Base-by-base conservation (phyloP, 2,888 invertebrate species). In the Ganaspis brasiliensis region DNA sequence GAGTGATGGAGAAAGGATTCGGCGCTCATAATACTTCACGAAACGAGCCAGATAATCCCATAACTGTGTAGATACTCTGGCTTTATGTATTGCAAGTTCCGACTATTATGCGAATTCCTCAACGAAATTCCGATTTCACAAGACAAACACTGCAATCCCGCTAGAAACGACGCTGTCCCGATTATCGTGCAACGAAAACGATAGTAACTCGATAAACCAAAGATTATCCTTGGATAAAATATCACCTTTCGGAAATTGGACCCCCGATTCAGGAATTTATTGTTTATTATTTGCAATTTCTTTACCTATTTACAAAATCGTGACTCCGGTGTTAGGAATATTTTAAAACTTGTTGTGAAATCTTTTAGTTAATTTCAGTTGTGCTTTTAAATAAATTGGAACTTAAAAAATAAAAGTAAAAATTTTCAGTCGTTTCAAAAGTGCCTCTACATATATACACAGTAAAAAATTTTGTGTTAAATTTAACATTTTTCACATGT, bases 71-170 rank as follows among this genome's bases (percentile, higher is more conserved):
- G 40, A 63, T 63, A 63, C 21, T 10, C 10, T 37, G 37, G 26
- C 26, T 12, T 56, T 56, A 12, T 55, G 9, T 56, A 56, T 56
- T 56, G 37, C 19, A 37, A 61, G 19, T 61, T 61, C 61, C 37
- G 61, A 63, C 40, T 14, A 16, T 63, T 37, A 63, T 63, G 63
- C 21, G 21, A 63, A 63, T 63, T 63, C 40, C 40, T 40, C 63
- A 16, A 63, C 40, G 21, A 63, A 63, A 63, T 63, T 63, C 63
- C 37, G 63, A 63, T 63, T 40, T 63, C 63, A 63, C 37, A 59
- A 63, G 63, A 63, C 63, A 63, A 52, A 19, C 6, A 63, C 37
- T 59, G 59, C 63, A 63, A 63, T 63, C 37, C 61, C 21, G 5
- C 1, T 21, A 2, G 16, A 4, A 55, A 8, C 55, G 16, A 19